Conservation (phyloP, 2,113 vertebrate genomes). For the Corydoras maculifer region DNA sequence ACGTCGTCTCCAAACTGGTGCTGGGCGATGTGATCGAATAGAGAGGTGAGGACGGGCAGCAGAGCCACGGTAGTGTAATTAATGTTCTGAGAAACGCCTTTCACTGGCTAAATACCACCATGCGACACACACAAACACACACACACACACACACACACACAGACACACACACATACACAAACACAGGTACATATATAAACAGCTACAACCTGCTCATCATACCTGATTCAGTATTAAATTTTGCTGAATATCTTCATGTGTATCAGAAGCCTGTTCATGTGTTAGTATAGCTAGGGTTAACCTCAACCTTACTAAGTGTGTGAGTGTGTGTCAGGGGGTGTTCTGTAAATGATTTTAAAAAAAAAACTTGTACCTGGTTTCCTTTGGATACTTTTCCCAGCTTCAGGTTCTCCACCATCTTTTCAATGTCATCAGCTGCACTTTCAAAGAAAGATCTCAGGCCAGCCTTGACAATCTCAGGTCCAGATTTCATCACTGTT, state of each 20-base stretch:
- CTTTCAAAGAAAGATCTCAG: constrained; percentile 88
- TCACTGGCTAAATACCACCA: constrained; percentile 64
- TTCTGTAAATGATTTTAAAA: no score
- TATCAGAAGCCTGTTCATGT: no score
- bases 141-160: not conserved
- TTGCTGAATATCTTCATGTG: no score
- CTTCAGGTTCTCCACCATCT: constrained; percentile 89
- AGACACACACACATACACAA: not conserved
- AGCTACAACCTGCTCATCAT: not conserved
- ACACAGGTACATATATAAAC: constrained; percentile 2
- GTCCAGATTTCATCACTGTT: constrained; percentile 93
- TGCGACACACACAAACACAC: not conserved
- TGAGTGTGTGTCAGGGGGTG: no score
- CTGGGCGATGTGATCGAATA: constrained; percentile 90
- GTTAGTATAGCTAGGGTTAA: no score
- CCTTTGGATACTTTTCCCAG: constrained; percentile 84
- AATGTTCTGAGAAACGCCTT: constrained; percentile 89
- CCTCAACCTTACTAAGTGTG: no score
- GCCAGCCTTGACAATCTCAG: constrained; percentile 94
- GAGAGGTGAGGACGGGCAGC: constrained; percentile 84
- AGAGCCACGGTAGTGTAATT: constrained; percentile 90
- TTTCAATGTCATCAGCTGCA: constrained; percentile 88
- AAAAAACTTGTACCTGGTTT: constrained; percentile 64
- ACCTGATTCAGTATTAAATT: no score
- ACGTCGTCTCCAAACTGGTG: constrained; percentile 91